Evolutionary conservation across 2,888 invertebrate genomes (phyloP), one percentile per base, ranked within the genome.

Genomic region (Volucella bombylans): DNA sequence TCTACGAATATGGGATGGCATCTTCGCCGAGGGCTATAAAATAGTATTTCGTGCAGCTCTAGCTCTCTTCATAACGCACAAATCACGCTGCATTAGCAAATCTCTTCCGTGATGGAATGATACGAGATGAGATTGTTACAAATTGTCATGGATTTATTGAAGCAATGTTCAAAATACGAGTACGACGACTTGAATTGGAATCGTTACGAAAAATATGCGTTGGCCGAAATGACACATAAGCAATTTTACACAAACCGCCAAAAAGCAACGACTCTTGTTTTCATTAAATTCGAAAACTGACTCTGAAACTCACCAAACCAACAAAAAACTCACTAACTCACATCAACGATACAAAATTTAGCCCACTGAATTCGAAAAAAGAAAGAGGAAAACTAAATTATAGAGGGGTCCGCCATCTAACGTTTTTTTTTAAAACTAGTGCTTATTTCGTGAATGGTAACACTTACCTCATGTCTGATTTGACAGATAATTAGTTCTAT

Each of bases 21-120:
- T 98, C 80, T 98, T 99, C 92, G 96, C 96, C 88, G 98, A 99
- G 92, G 98, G 98, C 54, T 96, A 96, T 80, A 98, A 98, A 88
- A 95, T 98, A 87, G 93, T 99, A 87, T 97, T 98, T 90, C 94
- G 98, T 87, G 97, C 97, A 2, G 97, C 97, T 68, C 90, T 98
- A 87, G 95, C 97, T 10, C 93, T 98, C 87, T 95, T 98, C 83
- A 94, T 95, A 88, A 93, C 94, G 76, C 96, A 97, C 90, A 94
- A 94, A 88, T 92, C 93, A 11, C 89, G 94, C 96, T 23, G 94
- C 96, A 45, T 92, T 97, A 86, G 96, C 96, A 2, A 95, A 95
- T 88, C 95, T 96, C 89, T 97, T 98, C 90, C 96, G 96, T 12
- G 89, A 90, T 89, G 94, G 94, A 59, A 96, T 97, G 89, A 95